Evolutionary conservation across 2,113 vertebrate genomes (phyloP).

Genomic region (Galemys pyrenaicus): DNA sequence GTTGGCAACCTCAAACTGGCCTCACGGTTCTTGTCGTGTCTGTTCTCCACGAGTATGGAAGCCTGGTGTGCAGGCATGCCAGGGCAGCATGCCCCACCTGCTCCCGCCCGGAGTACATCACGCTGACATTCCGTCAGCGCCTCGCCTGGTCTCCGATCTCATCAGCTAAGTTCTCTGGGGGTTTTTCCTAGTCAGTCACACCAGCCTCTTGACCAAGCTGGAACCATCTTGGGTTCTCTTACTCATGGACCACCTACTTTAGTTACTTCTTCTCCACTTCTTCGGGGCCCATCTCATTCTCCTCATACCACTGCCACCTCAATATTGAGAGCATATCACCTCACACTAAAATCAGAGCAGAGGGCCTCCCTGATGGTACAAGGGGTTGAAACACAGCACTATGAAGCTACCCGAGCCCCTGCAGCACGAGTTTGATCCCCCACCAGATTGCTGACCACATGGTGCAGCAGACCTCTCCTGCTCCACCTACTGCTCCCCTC

Average conservation of each 20-base stretch:
- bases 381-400: too few relatives aligned
- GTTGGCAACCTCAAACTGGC: background rate
- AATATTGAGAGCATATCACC: background rate
- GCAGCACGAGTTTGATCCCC: too few relatives aligned
- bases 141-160: accelerated
- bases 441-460: too few relatives aligned
- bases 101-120: accelerated
- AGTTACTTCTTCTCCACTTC: background rate
- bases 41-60: accelerated
- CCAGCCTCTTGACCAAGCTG: background rate
- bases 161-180: too few relatives aligned
- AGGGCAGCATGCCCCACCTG: too few relatives aligned
- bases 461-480: too few relatives aligned
- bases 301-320: too few relatives aligned
- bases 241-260: accelerated
- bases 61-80: accelerated
- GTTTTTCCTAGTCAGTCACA: background rate
- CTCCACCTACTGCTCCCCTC: too few relatives aligned
- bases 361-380: too few relatives aligned
- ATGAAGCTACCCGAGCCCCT: too few relatives aligned
- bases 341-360: accelerated
- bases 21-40: background rate
- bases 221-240: background rate
- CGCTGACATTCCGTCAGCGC: accelerated
- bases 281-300: background rate